phyloP scores from a whole-genome alignment of 2,113 vertebrate species.

The Symphodus melops region DNA sequence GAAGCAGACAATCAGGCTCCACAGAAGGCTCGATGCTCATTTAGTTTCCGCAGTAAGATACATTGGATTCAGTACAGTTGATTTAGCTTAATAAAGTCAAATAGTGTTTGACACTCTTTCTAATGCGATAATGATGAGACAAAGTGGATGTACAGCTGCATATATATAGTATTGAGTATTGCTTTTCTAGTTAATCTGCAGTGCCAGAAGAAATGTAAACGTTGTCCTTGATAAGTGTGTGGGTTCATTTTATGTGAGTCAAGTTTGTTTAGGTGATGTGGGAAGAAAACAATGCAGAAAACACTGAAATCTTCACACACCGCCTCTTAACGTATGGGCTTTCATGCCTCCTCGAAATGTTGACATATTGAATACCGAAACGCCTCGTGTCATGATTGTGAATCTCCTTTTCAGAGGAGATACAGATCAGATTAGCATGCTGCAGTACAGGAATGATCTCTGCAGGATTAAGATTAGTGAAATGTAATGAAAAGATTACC shows the following conservation, averaged over 20 bases:
- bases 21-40: neutral
- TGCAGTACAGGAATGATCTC: conserved; percentile 35
- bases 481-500: conserved; percentile 59
- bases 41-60: conserved; percentile 8
- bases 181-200: neutral
- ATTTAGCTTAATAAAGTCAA: neutral
- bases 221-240: neutral
- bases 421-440: conserved; percentile 40
- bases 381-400: no score
- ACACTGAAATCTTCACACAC: neutral
- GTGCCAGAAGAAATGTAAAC: neutral
- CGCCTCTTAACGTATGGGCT: neutral
- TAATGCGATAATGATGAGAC: neutral
- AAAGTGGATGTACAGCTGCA: neutral
- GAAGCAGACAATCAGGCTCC: neutral
- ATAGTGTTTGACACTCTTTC: neutral
- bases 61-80: neutral
- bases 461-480: conserved; percentile 44
- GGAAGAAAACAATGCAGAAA: neutral
- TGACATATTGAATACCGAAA: neutral
- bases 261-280: conserved; percentile 6
- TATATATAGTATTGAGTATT: neutral
- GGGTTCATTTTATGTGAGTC: neutral
- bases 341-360: neutral
- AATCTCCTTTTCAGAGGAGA: neutral